phyloP scores from a whole-genome alignment of 2,888 invertebrate species.

The Lydus trimaculatus region DNA sequence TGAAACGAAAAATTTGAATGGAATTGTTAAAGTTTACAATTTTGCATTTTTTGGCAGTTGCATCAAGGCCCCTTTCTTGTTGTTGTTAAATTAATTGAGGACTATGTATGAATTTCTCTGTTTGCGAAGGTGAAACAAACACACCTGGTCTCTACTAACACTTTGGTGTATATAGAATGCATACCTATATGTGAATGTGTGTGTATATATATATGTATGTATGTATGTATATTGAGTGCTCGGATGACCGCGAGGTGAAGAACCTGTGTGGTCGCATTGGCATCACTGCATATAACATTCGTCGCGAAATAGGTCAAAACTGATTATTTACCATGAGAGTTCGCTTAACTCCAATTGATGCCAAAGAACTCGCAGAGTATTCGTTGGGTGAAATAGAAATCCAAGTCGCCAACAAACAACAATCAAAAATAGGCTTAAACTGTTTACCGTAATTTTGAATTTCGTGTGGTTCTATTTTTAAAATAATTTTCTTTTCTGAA shows the following conservation, averaged over 20 bases:
- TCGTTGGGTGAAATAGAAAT: background rate
- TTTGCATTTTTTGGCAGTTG: background rate
- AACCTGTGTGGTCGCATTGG: slow-evolving; percentile 42
- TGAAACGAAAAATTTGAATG: background rate
- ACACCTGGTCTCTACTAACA: background rate
- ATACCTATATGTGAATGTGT: background rate
- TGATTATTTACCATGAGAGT: slow-evolving; percentile 32
- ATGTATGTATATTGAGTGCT: slow-evolving; percentile 17
- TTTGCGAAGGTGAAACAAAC: background rate
- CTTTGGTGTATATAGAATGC: background rate
- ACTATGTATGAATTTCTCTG: background rate
- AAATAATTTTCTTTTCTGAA: too few species aligned
- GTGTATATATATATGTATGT: background rate
- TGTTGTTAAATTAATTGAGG: background rate
- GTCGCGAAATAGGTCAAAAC: slow-evolving; percentile 42
- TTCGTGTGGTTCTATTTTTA: too few species aligned
- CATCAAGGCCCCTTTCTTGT: background rate
- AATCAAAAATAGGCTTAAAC: too few species aligned
- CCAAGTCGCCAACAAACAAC: background rate
- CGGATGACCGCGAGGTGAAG: slow-evolving; percentile 41
- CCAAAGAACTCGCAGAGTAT: background rate
- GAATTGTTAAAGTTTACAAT: too few species aligned
- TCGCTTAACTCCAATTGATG: background rate
- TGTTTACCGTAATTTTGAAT: too few species aligned
- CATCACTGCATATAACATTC: slow-evolving; percentile 34